These are phyloP conservation scores for Lasius platythorax DNA, from an alignment of 2,888 invertebrate genomes.

Conservation along the genomic window DNA sequence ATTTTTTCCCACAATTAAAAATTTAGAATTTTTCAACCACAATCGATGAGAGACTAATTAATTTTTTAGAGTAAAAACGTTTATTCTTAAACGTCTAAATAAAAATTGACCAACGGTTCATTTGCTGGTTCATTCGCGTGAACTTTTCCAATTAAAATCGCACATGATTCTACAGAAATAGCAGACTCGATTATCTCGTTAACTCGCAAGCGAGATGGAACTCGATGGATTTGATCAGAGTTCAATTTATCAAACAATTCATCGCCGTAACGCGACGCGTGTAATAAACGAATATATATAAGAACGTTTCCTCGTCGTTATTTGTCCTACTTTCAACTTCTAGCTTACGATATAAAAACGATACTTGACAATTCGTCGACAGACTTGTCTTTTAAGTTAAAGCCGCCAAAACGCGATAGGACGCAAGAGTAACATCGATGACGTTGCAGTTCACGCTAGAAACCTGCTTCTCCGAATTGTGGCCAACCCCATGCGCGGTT, in stretches of 20 bases:
- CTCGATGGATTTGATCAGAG: constrained; percentile 36
- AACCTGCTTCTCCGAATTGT: constrained; percentile 36
- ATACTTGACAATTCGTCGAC: background rate
- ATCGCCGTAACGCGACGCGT: constrained; percentile 12
- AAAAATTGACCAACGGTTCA: background rate
- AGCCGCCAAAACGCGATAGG: background rate
- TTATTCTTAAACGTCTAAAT: background rate
- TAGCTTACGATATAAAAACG: background rate
- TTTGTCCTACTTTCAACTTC: background rate
- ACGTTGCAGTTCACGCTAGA: constrained; percentile 1
- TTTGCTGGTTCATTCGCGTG: background rate
- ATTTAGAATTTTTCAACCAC: no score
- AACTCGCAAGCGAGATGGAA: constrained; percentile 14
- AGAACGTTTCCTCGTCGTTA: constrained; percentile 3
- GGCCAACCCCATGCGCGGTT: constrained; percentile 20
- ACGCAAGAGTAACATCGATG: background rate
- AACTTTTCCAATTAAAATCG: constrained; percentile 65
- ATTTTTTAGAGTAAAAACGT: background rate
- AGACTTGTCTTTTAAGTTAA: background rate
- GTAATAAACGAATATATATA: constrained; percentile 9
- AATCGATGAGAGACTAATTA: background rate
- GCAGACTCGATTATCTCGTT: constrained; percentile 56
- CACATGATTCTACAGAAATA: constrained; percentile 9
- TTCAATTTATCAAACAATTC: constrained; percentile 57
- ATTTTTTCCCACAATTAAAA: background rate